Evolutionary conservation across 2,797 vertebrate species (phyloP).

Genomic region (Xenopus petersii): DNA sequence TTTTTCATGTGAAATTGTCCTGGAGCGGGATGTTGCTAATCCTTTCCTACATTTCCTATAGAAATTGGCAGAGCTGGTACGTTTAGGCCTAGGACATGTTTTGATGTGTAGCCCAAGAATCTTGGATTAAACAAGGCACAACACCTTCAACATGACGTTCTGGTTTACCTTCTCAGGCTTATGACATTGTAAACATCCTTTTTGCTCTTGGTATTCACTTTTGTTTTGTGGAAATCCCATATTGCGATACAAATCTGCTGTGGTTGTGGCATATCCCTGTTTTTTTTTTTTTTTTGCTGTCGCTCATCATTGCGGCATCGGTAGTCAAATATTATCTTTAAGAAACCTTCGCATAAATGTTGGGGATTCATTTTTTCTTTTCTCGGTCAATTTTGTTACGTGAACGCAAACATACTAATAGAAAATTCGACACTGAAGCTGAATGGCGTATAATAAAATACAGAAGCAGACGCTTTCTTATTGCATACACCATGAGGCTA

Average conservation of each 20-base stretch:
- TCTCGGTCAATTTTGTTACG: conserved; percentile 53
- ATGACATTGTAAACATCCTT: conserved; percentile 56
- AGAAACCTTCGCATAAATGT: too few species aligned
- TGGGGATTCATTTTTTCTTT: too few species aligned
- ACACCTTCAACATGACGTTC: conserved; percentile 57
- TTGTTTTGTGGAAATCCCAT: conserved; percentile 52
- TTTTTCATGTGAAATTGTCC: conserved; percentile 39
- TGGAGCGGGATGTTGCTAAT: conserved; percentile 51
- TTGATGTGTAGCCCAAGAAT: conserved; percentile 57
- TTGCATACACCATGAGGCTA: too few species aligned
- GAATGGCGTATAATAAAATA: background rate
- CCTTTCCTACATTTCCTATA: conserved; percentile 51
- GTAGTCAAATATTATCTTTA: too few species aligned
- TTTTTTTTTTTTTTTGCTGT: too few species aligned
- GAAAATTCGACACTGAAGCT: background rate
- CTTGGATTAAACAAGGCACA: conserved; percentile 61
- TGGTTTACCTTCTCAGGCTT: conserved; percentile 63
- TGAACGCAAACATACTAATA: background rate
- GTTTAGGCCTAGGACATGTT: conserved; percentile 66
- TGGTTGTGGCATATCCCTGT: too few species aligned
- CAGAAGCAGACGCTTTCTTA: too few species aligned
- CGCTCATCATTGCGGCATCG: too few species aligned
- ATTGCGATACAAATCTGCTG: too few species aligned
- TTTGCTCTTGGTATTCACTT: conserved; percentile 56
- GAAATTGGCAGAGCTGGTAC: conserved; percentile 55